These are phyloP conservation scores for Crocodylus rhombifer DNA, from an alignment of 2,797 vertebrate genomes.

Conservation along the genomic window DNA sequence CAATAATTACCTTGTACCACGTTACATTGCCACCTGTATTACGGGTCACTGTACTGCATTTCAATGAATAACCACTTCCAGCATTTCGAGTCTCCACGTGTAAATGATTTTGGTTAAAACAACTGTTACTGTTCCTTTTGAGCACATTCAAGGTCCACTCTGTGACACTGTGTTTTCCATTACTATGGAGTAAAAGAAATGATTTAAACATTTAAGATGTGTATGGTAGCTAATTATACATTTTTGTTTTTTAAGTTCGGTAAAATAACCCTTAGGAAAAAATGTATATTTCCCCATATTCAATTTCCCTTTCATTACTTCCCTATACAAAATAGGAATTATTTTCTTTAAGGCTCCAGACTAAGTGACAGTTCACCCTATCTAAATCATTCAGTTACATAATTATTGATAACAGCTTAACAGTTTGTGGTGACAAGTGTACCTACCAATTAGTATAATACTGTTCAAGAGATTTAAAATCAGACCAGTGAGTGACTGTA, in stretches of 20 bases:
- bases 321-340: neutral
- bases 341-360: neutral
- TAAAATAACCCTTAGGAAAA: neutral
- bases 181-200: constrained; percentile 61
- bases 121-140: constrained; percentile 71
- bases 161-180: neutral
- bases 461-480: neutral
- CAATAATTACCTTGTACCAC: constrained; percentile 80
- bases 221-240: neutral
- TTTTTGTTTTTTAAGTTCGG: neutral
- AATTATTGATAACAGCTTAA: neutral
- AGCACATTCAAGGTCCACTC: constrained; percentile 75
- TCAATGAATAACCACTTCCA: constrained; percentile 60
- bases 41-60: constrained; percentile 61
- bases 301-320: neutral
- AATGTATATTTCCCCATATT: neutral
- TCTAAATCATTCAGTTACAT: neutral
- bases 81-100: constrained; percentile 45
- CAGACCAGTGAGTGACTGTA: neutral
- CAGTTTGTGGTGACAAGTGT: neutral
- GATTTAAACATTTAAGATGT: constrained; percentile 16
- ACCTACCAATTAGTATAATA: neutral
- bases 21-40: constrained; percentile 31
- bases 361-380: neutral
- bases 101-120: constrained; percentile 75